Percentiles rank a stretch among this genome's conserved stretches.
Conservation (phyloP, 2,113 vertebrate species). For the Equus quagga region DNA sequence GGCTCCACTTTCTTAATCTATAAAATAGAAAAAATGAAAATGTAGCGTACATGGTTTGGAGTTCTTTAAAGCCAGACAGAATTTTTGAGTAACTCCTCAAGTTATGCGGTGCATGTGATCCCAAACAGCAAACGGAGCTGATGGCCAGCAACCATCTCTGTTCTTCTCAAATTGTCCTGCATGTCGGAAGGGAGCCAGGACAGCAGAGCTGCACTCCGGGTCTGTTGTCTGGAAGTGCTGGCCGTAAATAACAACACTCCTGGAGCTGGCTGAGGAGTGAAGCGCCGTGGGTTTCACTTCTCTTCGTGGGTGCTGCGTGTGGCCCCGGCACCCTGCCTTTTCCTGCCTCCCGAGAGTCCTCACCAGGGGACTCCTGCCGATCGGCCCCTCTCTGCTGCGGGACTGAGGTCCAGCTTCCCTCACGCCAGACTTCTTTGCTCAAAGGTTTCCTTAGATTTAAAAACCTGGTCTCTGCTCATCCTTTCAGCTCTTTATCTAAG, state of each 20-base stretch:
- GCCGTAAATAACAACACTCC: not conserved
- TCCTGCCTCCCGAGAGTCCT: not conserved
- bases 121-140: not conserved
- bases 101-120: not conserved
- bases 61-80: not conserved
- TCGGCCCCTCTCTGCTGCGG: not conserved
- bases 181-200: not conserved
- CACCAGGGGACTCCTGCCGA: not conserved
- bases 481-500: conserved; percentile 11
- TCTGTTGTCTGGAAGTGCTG: not conserved
- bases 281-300: not conserved
- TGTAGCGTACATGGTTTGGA: not conserved
- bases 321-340: not conserved
- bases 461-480: not conserved
- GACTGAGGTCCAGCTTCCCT: not conserved
- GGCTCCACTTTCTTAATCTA: not conserved
- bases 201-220: not conserved
- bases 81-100: not conserved
- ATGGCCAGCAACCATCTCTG: not conserved
- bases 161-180: not conserved
- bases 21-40: not conserved
- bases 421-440: not conserved
- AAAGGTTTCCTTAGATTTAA: conserved; percentile 4
- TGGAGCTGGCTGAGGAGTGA: not conserved
- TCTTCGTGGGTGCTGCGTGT: not conserved